These are phyloP conservation scores for Gobionotothen gibberifrons DNA, from an alignment of 2,797 vertebrate genomes.

Conservation along the genomic window DNA sequence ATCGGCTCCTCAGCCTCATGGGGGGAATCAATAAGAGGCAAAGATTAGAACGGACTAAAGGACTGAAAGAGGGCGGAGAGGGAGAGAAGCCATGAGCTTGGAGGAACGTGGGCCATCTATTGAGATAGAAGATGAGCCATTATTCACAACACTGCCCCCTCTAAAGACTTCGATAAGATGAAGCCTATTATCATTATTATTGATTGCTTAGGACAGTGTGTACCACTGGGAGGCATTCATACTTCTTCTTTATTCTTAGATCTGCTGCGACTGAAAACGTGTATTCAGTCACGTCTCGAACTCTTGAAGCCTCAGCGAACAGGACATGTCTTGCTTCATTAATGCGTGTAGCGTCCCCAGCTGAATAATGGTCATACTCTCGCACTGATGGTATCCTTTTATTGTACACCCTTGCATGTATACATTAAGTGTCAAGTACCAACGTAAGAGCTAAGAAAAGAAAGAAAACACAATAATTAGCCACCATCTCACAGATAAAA, in stretches of 20 bases:
- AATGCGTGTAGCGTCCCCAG: too few species aligned
- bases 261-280: slow-evolving; percentile 26
- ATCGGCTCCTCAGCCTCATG: slow-evolving; percentile 70
- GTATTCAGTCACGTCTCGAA: slow-evolving; percentile 31
- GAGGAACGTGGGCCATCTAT: slow-evolving; percentile 67
- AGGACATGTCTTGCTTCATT: slow-evolving; percentile 42
- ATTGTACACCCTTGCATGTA: too few species aligned
- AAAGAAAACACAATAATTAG: too few species aligned
- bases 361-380: too few species aligned
- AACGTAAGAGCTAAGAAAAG: too few species aligned
- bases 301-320: not conserved
- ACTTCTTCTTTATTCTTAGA: slow-evolving; percentile 48
- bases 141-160: slow-evolving; percentile 78
- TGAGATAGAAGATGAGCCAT: slow-evolving; percentile 74
- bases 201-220: slow-evolving; percentile 64
- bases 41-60: slow-evolving; percentile 72
- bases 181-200: slow-evolving; percentile 79
- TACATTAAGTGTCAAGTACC: too few species aligned
- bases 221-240: slow-evolving; percentile 49
- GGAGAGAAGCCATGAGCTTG: slow-evolving; percentile 52
- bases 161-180: slow-evolving; percentile 74
- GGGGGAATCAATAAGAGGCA: slow-evolving; percentile 72
- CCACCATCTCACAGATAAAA: too few species aligned
- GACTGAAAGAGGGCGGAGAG: slow-evolving; percentile 50
- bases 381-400: too few species aligned